Conservation (phyloP, 2,797 vertebrate species). For the Catharus ustulatus region DNA sequence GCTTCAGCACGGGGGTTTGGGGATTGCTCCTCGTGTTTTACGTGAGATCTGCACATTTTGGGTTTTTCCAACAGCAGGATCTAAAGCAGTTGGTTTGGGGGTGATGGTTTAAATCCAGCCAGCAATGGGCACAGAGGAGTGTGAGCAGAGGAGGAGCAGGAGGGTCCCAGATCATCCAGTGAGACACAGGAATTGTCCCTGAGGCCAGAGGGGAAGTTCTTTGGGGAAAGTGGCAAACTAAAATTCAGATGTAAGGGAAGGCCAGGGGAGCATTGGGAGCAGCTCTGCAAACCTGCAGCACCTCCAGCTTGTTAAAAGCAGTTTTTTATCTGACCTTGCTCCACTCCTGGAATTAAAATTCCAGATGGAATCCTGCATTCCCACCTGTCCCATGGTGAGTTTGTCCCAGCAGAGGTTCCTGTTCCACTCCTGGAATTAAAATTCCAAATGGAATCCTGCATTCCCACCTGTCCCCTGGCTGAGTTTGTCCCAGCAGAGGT, state of each 20-base stretch:
- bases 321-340: neutral
- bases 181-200: rapidly evolving
- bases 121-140: rapidly evolving
- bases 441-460: rapidly evolving
- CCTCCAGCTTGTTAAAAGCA: rapidly evolving
- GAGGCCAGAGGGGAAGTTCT: neutral
- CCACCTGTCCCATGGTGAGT: rapidly evolving
- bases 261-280: rapidly evolving
- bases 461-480: rapidly evolving
- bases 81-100: neutral
- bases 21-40: neutral
- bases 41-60: neutral
- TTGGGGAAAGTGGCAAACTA: rapidly evolving
- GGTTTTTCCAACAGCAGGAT: neutral
- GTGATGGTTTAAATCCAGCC: neutral
- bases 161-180: rapidly evolving
- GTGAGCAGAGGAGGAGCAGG: neutral
- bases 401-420: neutral
- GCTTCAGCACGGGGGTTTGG: neutral
- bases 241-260: neutral
- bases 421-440: neutral
- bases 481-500: neutral
- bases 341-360: neutral
- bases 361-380: rapidly evolving
- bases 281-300: neutral